Percentiles rank a stretch among this genome's conserved stretches.
Evolutionary conservation across 2,113 vertebrate genomes (phyloP).

Genomic region (Dissostichus mawsoni): DNA sequence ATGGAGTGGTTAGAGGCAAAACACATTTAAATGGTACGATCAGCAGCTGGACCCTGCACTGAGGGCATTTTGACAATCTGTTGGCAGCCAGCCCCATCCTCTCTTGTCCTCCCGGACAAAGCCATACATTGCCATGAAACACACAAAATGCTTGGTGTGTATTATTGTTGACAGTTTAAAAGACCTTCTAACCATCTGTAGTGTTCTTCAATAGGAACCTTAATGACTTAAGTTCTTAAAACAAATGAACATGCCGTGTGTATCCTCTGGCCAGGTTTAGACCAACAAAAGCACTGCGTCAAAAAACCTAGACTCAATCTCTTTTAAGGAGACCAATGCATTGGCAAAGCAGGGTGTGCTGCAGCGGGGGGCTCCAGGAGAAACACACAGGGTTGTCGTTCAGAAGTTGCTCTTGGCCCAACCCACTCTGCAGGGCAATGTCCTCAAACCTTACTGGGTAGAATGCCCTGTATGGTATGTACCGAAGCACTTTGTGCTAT

Average conservation of each 20-base stretch:
- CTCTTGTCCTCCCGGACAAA: constrained; percentile 34
- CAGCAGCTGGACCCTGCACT: constrained; percentile 54
- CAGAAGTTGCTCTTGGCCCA: constrained; percentile 10
- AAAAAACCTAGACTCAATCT: neutral
- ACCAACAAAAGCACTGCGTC: constrained; percentile 22
- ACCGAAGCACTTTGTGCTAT: neutral
- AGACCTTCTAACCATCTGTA: constrained; percentile 54
- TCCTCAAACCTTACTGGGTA: neutral
- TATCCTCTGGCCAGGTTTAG: constrained; percentile 30
- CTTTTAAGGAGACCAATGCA: neutral
- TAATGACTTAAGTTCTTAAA: constrained; percentile 42
- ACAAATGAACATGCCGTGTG: constrained; percentile 15
- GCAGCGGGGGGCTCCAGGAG: neutral
- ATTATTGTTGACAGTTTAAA: constrained; percentile 40
- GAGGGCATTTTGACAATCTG: constrained; percentile 49
- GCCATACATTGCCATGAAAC: constrained; percentile 22
- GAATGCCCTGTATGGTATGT: neutral
- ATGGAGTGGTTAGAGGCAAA: constrained; percentile 11
- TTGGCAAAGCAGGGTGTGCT: neutral
- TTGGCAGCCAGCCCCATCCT: constrained; percentile 40
- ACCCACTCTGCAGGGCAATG: neutral
- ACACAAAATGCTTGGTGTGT: constrained; percentile 6
- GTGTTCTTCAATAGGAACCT: constrained; percentile 40
- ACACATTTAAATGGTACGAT: constrained; percentile 39
- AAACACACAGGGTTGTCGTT: constrained; percentile 6